Evolutionary conservation across 2,888 invertebrate species (phyloP).

Genomic region (Tinea trinotella): DNA sequence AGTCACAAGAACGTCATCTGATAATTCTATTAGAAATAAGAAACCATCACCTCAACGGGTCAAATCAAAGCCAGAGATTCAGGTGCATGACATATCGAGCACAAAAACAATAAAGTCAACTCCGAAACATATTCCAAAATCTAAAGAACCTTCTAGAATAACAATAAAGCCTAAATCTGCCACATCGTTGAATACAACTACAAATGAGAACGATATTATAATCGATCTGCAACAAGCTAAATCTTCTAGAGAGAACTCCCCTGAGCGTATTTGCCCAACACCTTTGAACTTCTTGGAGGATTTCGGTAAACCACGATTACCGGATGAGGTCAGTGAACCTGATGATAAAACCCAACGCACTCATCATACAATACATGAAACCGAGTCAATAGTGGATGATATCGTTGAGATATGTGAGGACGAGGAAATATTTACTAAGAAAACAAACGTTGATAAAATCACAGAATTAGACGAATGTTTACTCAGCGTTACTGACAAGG

Average conservation of each 20-base stretch:
- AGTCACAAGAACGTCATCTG: slow-evolving; percentile 71
- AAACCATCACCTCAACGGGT: slow-evolving; percentile 54
- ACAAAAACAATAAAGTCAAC: slow-evolving; percentile 35
- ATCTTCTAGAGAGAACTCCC: slow-evolving; percentile 82
- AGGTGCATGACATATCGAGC: slow-evolving; percentile 46
- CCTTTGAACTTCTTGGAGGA: slow-evolving; percentile 74
- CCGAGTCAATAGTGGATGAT: slow-evolving; percentile 73
- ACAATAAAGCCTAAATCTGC: slow-evolving; percentile 60
- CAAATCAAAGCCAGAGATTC: slow-evolving; percentile 65
- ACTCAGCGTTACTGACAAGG: slow-evolving; percentile 72
- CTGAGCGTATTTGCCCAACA: slow-evolving; percentile 78
- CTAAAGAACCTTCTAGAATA: slow-evolving; percentile 44
- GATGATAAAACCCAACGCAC: slow-evolving; percentile 70
- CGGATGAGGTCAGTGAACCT: slow-evolving; percentile 82
- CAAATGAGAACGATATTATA: slow-evolving; percentile 73
- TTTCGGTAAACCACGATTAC: slow-evolving; percentile 77
- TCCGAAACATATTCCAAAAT: slow-evolving; percentile 34
- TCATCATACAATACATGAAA: slow-evolving; percentile 67
- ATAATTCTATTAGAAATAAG: slow-evolving; percentile 66
- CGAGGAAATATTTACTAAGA: slow-evolving; percentile 56
- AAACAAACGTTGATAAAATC: slow-evolving; percentile 41
- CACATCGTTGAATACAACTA: slow-evolving; percentile 64
- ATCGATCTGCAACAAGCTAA: slow-evolving; percentile 80
- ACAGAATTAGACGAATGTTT: slow-evolving; percentile 63
- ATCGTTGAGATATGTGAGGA: slow-evolving; percentile 69